Conservation (phyloP, 2,113 vertebrate genomes). For the Salminus brasiliensis region DNA sequence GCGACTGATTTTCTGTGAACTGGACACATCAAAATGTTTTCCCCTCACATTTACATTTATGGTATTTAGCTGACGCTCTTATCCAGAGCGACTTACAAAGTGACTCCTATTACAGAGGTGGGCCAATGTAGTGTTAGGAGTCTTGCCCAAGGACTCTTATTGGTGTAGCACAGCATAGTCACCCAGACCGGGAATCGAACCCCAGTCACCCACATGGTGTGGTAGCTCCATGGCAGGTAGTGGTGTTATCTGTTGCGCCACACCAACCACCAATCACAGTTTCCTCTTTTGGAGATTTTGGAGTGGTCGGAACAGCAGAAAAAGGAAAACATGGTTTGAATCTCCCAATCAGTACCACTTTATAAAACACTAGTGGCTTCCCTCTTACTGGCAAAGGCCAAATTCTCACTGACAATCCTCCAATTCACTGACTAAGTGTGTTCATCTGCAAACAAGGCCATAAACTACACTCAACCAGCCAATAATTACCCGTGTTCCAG, state of each 20-base stretch:
- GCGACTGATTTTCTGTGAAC: background rate
- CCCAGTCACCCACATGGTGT: too few relatives aligned
- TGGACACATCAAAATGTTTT: background rate
- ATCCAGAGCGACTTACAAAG: too few relatives aligned
- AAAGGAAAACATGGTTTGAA: slow-evolving; percentile 53
- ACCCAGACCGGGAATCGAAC: too few relatives aligned
- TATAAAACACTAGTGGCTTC: slow-evolving; percentile 69
- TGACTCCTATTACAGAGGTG: too few relatives aligned
- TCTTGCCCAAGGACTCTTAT: too few relatives aligned
- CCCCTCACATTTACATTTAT: too few relatives aligned
- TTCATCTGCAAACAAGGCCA: slow-evolving; percentile 69
- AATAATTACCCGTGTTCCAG: slow-evolving; percentile 51
- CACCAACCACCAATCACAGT: too few relatives aligned
- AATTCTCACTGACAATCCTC: slow-evolving; percentile 63
- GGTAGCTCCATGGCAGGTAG: too few relatives aligned
- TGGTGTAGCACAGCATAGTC: too few relatives aligned
- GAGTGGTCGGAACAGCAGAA: background rate
- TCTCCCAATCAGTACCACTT: slow-evolving; percentile 63
- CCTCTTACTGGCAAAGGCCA: slow-evolving; percentile 59
- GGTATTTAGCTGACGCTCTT: too few relatives aligned
- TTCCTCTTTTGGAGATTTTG: background rate
- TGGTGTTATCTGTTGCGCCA: too few relatives aligned
- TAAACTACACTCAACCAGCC: slow-evolving; percentile 51
- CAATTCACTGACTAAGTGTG: slow-evolving; percentile 67
- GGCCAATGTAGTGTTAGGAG: too few relatives aligned